Conservation (phyloP, 2,113 vertebrate genomes). For the Rhabdomys dilectus region DNA sequence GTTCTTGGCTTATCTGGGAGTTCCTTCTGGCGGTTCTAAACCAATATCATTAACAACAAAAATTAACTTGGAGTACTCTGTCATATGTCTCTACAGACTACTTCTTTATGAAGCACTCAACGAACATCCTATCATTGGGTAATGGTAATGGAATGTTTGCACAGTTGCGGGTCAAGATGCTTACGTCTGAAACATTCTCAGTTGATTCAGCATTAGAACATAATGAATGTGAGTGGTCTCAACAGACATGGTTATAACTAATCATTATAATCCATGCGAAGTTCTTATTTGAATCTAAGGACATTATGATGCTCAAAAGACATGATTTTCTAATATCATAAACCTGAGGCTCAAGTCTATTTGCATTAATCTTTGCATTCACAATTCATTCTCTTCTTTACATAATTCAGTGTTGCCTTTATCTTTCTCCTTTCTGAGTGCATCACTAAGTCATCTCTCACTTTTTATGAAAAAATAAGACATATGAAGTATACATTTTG, state of each 20-base stretch:
- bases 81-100: neutral
- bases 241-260: neutral
- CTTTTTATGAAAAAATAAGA: neutral
- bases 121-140: neutral
- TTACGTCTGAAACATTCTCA: neutral
- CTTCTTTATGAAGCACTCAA: neutral
- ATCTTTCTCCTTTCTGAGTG: neutral
- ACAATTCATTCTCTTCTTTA: neutral
- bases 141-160: neutral
- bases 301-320: neutral
- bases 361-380: neutral
- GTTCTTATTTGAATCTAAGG: neutral
- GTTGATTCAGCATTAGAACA: neutral
- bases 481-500: neutral
- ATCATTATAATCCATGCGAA: neutral
- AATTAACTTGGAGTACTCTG: neutral
- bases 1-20: no score
- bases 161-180: neutral
- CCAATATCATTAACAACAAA: neutral
- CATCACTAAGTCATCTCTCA: neutral
- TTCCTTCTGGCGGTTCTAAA: neutral
- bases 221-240: neutral
- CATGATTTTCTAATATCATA: conserved; percentile 1
- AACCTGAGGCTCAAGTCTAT: neutral
- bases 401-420: neutral